A percentile compares a stretch with the other conserved stretches of the same genome.
Conservation (phyloP, 2,113 vertebrate species). For the Osmerus mordax region DNA sequence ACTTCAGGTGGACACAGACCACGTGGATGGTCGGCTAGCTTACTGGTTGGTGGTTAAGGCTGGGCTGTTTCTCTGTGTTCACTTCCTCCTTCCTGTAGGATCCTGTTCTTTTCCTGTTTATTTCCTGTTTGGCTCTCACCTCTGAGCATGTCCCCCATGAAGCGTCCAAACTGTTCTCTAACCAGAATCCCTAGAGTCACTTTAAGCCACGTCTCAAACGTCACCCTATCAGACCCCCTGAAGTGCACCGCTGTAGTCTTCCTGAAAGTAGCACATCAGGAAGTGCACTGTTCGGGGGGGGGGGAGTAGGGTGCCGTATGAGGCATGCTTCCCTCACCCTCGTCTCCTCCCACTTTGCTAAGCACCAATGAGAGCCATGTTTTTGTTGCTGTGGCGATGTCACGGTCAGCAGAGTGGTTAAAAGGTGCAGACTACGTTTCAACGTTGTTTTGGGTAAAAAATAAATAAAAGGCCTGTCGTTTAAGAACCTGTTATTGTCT, state of each 20-base stretch:
- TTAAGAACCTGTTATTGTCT: neutral
- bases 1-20: neutral
- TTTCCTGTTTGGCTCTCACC: constrained; percentile 40
- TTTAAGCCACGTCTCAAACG: constrained; percentile 8
- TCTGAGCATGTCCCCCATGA: too few species aligned
- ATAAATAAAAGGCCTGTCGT: neutral
- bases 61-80: constrained; percentile 3
- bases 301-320: too few species aligned
- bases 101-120: constrained; percentile 50
- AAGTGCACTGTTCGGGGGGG: neutral
- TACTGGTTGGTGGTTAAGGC: constrained; percentile 2
- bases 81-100: constrained; percentile 46
- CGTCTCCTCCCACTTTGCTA: constrained; percentile 31
- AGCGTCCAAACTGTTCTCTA: constrained; percentile 3
- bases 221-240: neutral
- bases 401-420: constrained; percentile 1
- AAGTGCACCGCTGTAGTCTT: neutral
- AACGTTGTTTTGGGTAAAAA: neutral
- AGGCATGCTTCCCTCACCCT: neutral
- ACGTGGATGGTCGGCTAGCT: neutral
- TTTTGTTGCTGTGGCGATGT: constrained; percentile 53
- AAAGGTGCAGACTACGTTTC: neutral
- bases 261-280: too few species aligned
- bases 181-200: neutral
- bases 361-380: constrained; percentile 32